Evolutionary conservation across 2,797 vertebrate species (phyloP).

Genomic region (Rhabdophis nuchalis): DNA sequence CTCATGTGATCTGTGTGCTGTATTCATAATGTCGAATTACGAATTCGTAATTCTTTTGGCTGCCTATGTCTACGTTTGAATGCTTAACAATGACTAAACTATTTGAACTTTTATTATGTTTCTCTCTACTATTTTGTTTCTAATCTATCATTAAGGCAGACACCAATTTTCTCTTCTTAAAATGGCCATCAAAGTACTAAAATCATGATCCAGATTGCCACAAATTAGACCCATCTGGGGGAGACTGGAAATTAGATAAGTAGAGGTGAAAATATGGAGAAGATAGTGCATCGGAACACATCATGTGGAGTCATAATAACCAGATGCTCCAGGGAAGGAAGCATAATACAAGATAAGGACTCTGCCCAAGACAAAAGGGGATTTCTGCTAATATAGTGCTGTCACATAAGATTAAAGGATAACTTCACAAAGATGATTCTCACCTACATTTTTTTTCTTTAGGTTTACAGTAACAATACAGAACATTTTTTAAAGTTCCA

Average conservation of each 20-base stretch:
- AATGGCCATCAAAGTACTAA: slow-evolving; percentile 41
- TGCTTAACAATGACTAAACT: not conserved
- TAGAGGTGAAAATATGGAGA: slow-evolving; percentile 50
- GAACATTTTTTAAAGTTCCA: slow-evolving; percentile 61
- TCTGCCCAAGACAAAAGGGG: slow-evolving; percentile 1
- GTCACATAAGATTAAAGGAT: slow-evolving; percentile 59
- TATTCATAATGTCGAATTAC: not conserved
- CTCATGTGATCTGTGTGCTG: not conserved
- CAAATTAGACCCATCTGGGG: slow-evolving; percentile 33
- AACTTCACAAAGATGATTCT: slow-evolving; percentile 61
- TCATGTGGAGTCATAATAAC: slow-evolving; percentile 20
- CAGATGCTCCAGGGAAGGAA: slow-evolving; percentile 5
- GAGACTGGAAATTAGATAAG: slow-evolving; percentile 29
- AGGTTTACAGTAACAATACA: slow-evolving; percentile 67
- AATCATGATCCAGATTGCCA: slow-evolving; percentile 40
- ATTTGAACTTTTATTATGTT: not conserved
- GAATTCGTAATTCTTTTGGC: not conserved
- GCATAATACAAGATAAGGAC: slow-evolving; percentile 28
- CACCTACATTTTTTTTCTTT: slow-evolving; percentile 73
- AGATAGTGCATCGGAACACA: slow-evolving; percentile 36
- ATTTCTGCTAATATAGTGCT: slow-evolving; percentile 50
- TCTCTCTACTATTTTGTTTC: not conserved
- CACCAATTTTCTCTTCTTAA: slow-evolving; percentile 27
- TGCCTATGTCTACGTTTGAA: not conserved
- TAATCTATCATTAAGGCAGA: not conserved